Percentiles rank a stretch among this genome's conserved stretches.
Conservation (phyloP, 2,888 invertebrate genomes). For the Cyrtodaria siliqua region DNA sequence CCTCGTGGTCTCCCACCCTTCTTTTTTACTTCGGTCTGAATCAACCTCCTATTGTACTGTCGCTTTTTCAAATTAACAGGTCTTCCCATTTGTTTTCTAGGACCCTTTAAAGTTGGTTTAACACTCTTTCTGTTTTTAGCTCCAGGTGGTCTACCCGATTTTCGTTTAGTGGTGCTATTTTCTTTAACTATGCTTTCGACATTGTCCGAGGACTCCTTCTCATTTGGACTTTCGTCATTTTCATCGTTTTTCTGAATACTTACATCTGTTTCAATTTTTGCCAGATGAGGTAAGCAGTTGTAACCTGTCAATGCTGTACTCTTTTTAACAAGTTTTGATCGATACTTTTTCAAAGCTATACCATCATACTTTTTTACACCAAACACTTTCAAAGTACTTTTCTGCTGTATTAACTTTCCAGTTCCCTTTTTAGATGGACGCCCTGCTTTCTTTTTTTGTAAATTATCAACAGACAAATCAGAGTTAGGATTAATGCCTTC, state of each 20-base stretch:
- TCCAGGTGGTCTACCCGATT: slow-evolving; percentile 20
- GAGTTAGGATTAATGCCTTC: no score
- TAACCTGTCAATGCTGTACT: neutral
- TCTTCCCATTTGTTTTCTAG: no score
- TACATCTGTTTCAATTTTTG: slow-evolving; percentile 5
- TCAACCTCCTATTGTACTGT: no score
- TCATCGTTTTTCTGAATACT: neutral
- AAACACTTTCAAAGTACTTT: slow-evolving; percentile 4
- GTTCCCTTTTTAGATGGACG: no score
- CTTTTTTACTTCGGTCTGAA: slow-evolving; percentile 23
- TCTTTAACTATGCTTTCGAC: neutral
- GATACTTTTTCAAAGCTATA: slow-evolving; percentile 14
- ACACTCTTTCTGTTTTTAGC: slow-evolving; percentile 18
- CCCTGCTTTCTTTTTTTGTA: no score
- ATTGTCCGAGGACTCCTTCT: slow-evolving; percentile 1
- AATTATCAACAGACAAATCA: no score
- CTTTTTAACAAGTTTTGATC: slow-evolving; percentile 24
- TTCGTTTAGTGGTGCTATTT: neutral
- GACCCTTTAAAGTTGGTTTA: no score
- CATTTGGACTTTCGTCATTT: no score
- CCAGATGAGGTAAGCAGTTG: slow-evolving; percentile 7
- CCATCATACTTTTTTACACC: slow-evolving; percentile 16
- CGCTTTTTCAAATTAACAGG: no score
- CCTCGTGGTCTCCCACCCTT: slow-evolving; percentile 31
- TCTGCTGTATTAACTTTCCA: slow-evolving; percentile 6